Evolutionary conservation across 2,888 invertebrate species (phyloP).

Genomic region (Dicyrtoma fusca): DNA sequence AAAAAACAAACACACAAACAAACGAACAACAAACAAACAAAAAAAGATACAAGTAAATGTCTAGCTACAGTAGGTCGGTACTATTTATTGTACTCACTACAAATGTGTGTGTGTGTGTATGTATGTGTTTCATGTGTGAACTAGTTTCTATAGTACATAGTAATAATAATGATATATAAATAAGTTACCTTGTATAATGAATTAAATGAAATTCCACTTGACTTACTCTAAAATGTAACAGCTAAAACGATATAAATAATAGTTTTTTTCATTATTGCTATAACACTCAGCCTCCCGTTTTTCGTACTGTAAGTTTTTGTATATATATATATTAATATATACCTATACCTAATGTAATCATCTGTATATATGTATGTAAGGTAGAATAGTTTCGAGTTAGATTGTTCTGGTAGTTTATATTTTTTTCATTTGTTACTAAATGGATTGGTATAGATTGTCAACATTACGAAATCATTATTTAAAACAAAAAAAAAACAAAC

Average conservation of each 20-base stretch:
- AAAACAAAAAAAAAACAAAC: no score
- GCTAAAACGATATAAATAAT: slow-evolving; percentile 1
- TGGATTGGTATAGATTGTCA: no score
- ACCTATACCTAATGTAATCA: background rate
- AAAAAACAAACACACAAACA: background rate
- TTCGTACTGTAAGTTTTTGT: slow-evolving; percentile 28
- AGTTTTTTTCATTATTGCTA: background rate
- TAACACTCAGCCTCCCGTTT: slow-evolving; percentile 27
- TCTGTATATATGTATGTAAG: no score
- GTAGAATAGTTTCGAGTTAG: no score
- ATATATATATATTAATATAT: background rate
- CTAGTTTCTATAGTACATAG: no score
- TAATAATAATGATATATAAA: slow-evolving; percentile 9
- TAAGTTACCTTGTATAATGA: slow-evolving; percentile 17
- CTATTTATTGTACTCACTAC: no score
- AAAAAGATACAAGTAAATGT: slow-evolving; percentile 1
- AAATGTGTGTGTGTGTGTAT: background rate
- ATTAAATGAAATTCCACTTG: background rate
- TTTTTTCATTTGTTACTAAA: no score
- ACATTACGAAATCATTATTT: no score
- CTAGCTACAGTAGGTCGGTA: background rate
- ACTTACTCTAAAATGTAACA: slow-evolving; percentile 1
- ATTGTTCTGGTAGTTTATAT: no score
- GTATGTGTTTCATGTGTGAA: background rate
- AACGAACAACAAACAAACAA: background rate